Base-by-base conservation (phyloP, 2,113 vertebrate species). In the Cranoglanis bouderius region DNA sequence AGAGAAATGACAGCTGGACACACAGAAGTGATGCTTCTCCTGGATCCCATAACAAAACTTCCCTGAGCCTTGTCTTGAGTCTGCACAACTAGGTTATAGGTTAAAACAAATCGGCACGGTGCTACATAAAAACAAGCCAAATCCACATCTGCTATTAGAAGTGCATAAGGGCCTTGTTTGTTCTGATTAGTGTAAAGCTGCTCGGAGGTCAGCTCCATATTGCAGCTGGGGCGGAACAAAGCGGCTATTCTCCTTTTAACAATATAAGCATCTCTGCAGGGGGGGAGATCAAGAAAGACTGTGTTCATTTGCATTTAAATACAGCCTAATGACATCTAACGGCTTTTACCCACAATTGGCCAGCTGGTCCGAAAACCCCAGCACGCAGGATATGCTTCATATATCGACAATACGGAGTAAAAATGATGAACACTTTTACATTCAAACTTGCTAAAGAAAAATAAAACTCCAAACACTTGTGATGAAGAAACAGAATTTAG, bases 261-360 rank as follows among this genome's bases (percentile, higher is more conserved):
- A 90, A 91, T 90, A 87, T 89, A 84, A 90, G 86, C 72, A 89
- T 89, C 82, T 29, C 75, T 85, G 51, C 57, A 43, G 85, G 21
- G 55, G 75, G 51, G 67, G n/a, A 63, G 81, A 61, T 49, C 74
- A 82, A 61, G 57, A 82, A 80, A 91, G 72, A 85, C 86, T 78
- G 88, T 46, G 82, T 70, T 72, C 35, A 94, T 94, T 93, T 93
- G 91, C 91, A 94, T 94, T 90, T 92, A 91, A 95, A 95, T 94
- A 72, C 89, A 81, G 81, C 72, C 87, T 85, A 90, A 92, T 89
- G 85, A 89, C 87, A 92, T 90, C 78, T 46, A 87, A 90, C 86
- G 88, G 89, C 81, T 92, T 91, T 90, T 61, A 59, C 88, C 87
- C 83, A 90, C 86, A 86, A 82, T 86, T 43, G 89, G 49, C 61